These are phyloP conservation scores for Leptopilina clavipes DNA, from an alignment of 1,140 invertebrate genomes.

Conservation along the genomic window DNA sequence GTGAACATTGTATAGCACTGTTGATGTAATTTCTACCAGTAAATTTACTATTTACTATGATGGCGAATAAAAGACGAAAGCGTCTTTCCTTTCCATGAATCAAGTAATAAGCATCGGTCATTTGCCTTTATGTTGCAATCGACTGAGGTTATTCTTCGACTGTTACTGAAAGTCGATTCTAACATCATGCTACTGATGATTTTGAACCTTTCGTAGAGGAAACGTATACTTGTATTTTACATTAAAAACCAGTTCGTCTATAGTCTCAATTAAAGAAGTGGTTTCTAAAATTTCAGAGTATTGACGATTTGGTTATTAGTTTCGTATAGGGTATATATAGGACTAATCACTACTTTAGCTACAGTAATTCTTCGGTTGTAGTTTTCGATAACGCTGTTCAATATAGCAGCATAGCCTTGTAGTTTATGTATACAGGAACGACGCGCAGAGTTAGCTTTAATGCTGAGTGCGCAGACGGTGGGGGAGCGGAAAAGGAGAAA, in stretches of 20 bases:
- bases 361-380: too few species aligned
- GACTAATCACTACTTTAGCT: too few species aligned
- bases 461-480: not conserved
- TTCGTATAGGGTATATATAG: too few species aligned
- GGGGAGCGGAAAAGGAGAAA: conserved; percentile 19
- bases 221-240: too few species aligned
- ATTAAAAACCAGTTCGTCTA: too few species aligned
- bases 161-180: not conserved
- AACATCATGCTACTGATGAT: too few species aligned
- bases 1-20: not conserved
- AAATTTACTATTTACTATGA: too few species aligned
- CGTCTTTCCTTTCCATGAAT: not conserved
- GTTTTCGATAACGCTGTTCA: too few species aligned
- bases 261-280: too few species aligned
- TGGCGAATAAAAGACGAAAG: not conserved
- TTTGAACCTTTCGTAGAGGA: too few species aligned
- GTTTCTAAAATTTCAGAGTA: too few species aligned
- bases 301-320: too few species aligned
- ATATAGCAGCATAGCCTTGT: not conserved
- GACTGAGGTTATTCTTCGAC: not conserved
- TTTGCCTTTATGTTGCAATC: not conserved
- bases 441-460: conserved; percentile 19
- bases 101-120: not conserved
- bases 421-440: not conserved
- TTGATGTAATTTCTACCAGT: not conserved